Evolutionary conservation across 2,797 vertebrate genomes (phyloP).

Genomic region (Acropternis orthonyx): DNA sequence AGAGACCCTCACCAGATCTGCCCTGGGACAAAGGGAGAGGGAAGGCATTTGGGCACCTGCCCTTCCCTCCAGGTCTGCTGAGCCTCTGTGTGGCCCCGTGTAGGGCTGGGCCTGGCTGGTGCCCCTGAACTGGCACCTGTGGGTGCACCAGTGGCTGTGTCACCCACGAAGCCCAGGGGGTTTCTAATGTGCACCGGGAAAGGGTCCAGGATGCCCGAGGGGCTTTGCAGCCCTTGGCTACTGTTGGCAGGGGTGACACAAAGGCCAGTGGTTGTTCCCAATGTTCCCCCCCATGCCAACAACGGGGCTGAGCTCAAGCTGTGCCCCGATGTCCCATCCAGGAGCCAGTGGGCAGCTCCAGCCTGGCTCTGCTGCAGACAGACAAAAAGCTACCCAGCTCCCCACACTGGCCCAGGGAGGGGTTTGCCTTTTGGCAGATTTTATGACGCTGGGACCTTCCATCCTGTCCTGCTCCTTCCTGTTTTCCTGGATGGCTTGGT

Average conservation of each 20-base stretch:
- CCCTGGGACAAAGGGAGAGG: background rate
- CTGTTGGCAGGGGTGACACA: background rate
- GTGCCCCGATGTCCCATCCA: background rate
- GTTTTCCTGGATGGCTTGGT: background rate
- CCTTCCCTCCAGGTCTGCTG: background rate
- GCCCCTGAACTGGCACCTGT: background rate
- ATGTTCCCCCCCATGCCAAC: background rate
- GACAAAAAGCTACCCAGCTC: background rate
- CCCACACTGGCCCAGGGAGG: rapidly evolving
- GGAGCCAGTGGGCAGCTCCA: background rate
- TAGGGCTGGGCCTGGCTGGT: background rate
- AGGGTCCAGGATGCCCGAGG: background rate
- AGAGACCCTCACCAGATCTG: background rate
- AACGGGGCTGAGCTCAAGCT: background rate
- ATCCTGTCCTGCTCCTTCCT: background rate
- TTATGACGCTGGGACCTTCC: background rate
- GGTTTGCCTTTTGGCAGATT: background rate
- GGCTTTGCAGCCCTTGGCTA: background rate
- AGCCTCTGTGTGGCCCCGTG: rapidly evolving
- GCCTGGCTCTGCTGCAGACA: background rate
- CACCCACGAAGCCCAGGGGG: rapidly evolving
- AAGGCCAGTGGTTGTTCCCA: background rate
- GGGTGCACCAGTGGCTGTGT: background rate
- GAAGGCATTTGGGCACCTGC: background rate
- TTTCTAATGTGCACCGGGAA: background rate